Base-by-base conservation (phyloP, 2,888 invertebrate genomes). In the Caenorhabditis virilis region DNA sequence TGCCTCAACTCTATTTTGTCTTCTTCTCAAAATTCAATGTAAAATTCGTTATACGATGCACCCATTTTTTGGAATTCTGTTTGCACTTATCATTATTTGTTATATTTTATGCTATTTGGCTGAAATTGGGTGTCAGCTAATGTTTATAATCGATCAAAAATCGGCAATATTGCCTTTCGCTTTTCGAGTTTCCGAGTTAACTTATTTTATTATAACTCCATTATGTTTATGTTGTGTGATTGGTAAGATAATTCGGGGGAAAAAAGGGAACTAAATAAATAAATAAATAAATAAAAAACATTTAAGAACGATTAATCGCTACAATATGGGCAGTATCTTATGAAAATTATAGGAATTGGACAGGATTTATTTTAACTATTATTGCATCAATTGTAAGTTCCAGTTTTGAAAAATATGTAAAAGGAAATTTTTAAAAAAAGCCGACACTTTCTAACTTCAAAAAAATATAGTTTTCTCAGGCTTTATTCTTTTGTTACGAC, bases 31-130 rank as follows among this genome's bases (percentile, higher is more conserved):
- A 13, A 30, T 60, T 35, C 60, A 60, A 15, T 30, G 45, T 20
- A 48, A 39, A 26, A 53, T 54, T 38, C 42, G 60, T 1, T 45
- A 45, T 30, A 43, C 25, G 7, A 36, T 45, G 11, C 60, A 60
- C 46, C 60, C 60, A 16, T 60, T 60, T 22, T 60, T 61, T 23
- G 41, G 54, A n/a, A 36, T 45, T 35, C 39, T 61, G 7, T 61
- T 55, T 22, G 55, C 50, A 2, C 25, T 30, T 7, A 26, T 61
- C 11, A 35, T 61, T 5, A 23, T 42, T 18, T 51, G 54, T n/a
- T 54, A 61, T 23, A 54, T 61, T 15, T 25, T 50, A 15, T 50
- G 50, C 16, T 47, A 38, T 16, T 6, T 47, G 1, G 23, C 43
- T 2, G 61, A 61, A 22, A 35, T 41, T 0, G 27, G 54, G 0